Evolutionary conservation across 2,888 invertebrate genomes (phyloP).

Genomic region (Pediacus dermestoides): DNA sequence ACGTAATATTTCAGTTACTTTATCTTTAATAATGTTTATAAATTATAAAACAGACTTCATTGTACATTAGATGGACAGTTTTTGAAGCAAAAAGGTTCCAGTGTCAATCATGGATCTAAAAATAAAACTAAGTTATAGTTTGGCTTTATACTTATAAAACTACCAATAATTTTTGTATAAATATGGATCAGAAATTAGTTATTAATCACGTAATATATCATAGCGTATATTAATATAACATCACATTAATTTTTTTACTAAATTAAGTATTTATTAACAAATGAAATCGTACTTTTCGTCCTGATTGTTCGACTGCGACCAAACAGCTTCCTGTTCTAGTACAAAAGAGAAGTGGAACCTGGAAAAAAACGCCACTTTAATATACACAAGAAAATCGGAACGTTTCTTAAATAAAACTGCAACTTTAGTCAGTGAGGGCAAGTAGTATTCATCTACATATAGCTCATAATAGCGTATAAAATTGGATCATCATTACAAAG

Average conservation of each 20-base stretch:
- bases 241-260: too few species aligned
- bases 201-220: slow-evolving; percentile 11
- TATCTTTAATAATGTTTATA: background rate
- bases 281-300: too few species aligned
- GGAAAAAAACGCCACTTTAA: background rate
- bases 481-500: slow-evolving; percentile 4
- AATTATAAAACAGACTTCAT: background rate
- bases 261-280: too few species aligned
- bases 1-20: background rate
- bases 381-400: background rate
- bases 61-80: background rate
- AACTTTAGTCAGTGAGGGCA: slow-evolving; percentile 19
- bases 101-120: too few species aligned
- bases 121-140: too few species aligned
- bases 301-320: too few species aligned
- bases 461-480: slow-evolving; percentile 21
- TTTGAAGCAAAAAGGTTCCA: too few species aligned
- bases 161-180: too few species aligned
- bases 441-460: slow-evolving; percentile 11
- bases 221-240: slow-evolving; percentile 21
- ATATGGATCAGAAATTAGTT: too few species aligned
- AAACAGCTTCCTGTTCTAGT: background rate
- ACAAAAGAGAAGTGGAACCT: background rate
- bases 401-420: background rate
- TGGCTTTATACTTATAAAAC: too few species aligned